Evolutionary conservation across 2,797 vertebrate species (phyloP).

Genomic region (Microhierax caerulescens): DNA sequence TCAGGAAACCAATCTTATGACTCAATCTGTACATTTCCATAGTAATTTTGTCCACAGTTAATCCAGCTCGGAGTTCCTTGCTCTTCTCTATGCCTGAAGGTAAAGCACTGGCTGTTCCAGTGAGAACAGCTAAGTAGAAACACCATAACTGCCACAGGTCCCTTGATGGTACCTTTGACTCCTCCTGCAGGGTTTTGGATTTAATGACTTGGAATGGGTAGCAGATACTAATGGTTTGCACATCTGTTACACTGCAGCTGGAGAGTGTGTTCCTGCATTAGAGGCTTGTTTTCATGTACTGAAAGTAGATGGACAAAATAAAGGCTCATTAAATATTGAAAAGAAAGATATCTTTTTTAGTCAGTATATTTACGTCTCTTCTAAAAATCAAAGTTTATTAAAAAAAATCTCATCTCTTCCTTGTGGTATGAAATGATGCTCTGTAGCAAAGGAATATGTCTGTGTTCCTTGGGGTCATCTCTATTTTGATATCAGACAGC

Average conservation of each 20-base stretch:
- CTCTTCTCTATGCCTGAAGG: not conserved
- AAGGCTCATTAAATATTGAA: conserved; percentile 58
- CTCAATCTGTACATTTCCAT: not conserved
- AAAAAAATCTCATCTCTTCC: not conserved
- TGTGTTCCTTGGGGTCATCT: not conserved
- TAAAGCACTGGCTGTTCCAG: not conserved
- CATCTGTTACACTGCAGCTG: conserved; percentile 62
- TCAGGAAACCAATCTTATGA: not conserved
- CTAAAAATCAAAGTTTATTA: not conserved
- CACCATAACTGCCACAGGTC: conserved; percentile 19
- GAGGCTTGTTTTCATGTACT: not conserved
- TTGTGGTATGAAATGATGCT: not conserved
- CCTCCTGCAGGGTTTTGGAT: conserved; percentile 44
- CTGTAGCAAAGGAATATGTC: not conserved
- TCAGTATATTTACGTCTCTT: not conserved
- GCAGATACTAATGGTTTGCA: conserved; percentile 66
- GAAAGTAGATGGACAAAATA: conserved; percentile 33
- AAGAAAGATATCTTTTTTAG: not conserved
- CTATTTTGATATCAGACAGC: not conserved
- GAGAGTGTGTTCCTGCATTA: conserved; percentile 3
- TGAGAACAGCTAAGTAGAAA: conserved; percentile 33
- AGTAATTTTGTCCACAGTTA: not conserved
- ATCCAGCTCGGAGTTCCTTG: not conserved
- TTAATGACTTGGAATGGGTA: conserved; percentile 65
- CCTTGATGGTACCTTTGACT: conserved; percentile 52